Evolutionary conservation across 2,113 vertebrate genomes (phyloP).

Genomic region (Lamprotornis superbus): DNA sequence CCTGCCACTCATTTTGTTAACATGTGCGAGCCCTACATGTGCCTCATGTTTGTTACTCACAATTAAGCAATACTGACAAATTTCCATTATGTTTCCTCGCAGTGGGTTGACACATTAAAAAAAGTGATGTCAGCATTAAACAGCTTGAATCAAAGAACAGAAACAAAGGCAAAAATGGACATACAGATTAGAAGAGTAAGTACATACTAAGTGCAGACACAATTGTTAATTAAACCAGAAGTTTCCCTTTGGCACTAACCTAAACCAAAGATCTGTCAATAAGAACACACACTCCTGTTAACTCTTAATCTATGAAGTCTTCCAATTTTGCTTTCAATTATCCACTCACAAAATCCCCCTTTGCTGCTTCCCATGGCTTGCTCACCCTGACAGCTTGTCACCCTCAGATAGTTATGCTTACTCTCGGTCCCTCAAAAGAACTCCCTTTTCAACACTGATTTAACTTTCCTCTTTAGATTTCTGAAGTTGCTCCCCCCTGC

Average conservation of each 20-base stretch:
- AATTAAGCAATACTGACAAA: neutral
- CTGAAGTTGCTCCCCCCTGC: neutral
- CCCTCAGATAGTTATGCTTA: neutral
- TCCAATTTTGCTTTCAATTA: neutral
- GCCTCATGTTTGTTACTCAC: neutral
- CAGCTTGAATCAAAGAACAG: neutral
- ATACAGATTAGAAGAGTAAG: neutral
- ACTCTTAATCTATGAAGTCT: neutral
- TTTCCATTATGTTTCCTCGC: neutral
- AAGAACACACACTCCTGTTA: accelerated
- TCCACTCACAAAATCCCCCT: neutral
- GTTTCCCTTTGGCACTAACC: neutral
- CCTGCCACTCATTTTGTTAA: neutral
- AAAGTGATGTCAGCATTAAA: neutral
- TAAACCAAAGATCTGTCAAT: neutral
- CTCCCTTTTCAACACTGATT: neutral
- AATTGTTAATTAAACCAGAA: neutral
- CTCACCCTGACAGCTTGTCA: neutral
- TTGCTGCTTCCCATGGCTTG: neutral
- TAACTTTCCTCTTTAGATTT: neutral
- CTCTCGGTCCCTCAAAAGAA: accelerated
- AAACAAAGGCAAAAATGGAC: neutral
- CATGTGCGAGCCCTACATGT: neutral
- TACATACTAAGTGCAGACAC: neutral
- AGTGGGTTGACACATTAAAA: neutral